A percentile compares a stretch with the other conserved stretches of the same genome.
Evolutionary conservation across 2,113 vertebrate species (phyloP).

Genomic region (Pedetes capensis): DNA sequence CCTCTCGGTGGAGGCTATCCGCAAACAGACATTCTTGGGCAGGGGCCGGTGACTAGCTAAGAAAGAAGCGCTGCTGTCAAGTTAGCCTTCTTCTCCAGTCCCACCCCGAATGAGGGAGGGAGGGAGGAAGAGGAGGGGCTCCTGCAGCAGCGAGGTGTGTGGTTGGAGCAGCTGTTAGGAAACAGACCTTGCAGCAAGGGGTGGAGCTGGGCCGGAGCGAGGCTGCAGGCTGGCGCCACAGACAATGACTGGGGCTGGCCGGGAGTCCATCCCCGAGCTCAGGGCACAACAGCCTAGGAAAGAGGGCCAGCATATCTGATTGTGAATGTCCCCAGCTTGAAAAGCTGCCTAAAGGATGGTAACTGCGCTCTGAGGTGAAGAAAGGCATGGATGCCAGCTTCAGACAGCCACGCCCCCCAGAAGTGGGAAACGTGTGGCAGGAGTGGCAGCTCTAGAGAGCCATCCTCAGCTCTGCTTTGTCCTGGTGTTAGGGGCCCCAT

Average conservation of each 20-base stretch:
- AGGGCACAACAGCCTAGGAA: background rate
- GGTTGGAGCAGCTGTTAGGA: conserved; percentile 75
- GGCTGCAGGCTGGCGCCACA: conserved; percentile 37
- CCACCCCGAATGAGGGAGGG: conserved; percentile 83
- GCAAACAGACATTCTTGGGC: conserved; percentile 67
- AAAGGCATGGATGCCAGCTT: background rate
- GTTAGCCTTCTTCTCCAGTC: conserved; percentile 77
- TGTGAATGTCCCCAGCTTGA: background rate
- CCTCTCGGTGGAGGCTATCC: conserved; percentile 41
- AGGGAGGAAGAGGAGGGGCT: conserved; percentile 83
- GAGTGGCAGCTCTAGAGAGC: background rate
- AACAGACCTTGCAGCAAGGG: conserved; percentile 75
- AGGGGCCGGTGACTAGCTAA: conserved; percentile 40
- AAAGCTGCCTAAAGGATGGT: background rate
- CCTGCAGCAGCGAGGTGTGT: conserved; percentile 74
- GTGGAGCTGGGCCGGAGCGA: conserved; percentile 72
- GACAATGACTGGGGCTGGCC: conserved; percentile 67
- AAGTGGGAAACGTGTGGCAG: background rate
- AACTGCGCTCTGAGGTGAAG: background rate
- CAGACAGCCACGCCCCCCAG: background rate
- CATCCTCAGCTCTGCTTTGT: background rate
- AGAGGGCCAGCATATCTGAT: background rate
- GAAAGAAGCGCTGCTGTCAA: conserved; percentile 75
- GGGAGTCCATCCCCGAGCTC: background rate
- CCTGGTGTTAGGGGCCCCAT: background rate